Percentiles rank a stretch among this genome's conserved stretches.
Conservation (phyloP, 2,797 vertebrate species). For the Avahi laniger region DNA sequence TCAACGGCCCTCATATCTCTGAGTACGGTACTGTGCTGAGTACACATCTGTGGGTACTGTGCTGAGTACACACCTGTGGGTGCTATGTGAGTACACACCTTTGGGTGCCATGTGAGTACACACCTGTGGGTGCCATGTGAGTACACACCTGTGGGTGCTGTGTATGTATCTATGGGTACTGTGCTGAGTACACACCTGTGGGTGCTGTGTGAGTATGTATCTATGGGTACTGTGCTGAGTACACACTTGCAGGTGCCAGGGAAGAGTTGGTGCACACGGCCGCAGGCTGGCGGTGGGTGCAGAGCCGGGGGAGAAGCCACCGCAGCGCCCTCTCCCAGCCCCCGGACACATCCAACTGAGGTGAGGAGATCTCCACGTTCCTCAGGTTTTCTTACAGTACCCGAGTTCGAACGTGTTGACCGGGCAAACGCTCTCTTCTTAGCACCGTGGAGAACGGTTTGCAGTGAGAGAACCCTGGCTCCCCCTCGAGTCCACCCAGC, state of each 20-base stretch:
- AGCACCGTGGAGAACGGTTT: too few relatives aligned
- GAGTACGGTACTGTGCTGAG: background rate
- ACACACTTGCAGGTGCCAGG: background rate
- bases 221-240: too few relatives aligned
- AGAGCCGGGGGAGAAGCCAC: background rate
- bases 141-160: too few relatives aligned
- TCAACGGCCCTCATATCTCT: background rate
- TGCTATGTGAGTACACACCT: fast-evolving
- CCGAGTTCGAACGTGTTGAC: too few relatives aligned
- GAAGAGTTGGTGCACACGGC: background rate
- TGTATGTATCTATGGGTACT: too few relatives aligned
- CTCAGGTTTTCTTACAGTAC: background rate
- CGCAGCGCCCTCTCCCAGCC: fast-evolving
- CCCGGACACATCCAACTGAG: fast-evolving
- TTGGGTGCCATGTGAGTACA: too few relatives aligned
- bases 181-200: too few relatives aligned
- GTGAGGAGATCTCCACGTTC: background rate
- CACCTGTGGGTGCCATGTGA: too few relatives aligned
- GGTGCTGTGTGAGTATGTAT: too few relatives aligned
- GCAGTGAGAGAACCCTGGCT: too few relatives aligned
- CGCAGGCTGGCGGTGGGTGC: background rate
- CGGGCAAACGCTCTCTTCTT: too few relatives aligned
- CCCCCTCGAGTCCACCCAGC: fast-evolving
- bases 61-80: background rate
- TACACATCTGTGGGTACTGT: background rate